phyloP scores from a whole-genome alignment of 1,140 invertebrate species.

The Drosophila kurseongensis region DNA sequence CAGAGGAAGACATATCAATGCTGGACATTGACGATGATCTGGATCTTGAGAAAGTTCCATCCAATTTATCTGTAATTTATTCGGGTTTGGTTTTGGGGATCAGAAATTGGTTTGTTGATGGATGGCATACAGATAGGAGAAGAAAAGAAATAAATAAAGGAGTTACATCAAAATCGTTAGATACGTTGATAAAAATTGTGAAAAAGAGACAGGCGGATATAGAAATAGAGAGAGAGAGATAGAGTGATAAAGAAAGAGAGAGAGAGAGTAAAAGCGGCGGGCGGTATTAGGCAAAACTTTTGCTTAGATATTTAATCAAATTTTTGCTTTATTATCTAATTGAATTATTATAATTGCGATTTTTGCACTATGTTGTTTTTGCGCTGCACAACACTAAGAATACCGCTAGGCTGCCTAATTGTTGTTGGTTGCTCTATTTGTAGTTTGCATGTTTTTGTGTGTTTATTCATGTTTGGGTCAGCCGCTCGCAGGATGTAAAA shows the following conservation, averaged over 20 bases:
- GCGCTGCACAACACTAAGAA: constrained; percentile 55
- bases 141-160: constrained; percentile 42
- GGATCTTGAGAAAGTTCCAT: constrained; percentile 97
- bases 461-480: constrained; percentile 15
- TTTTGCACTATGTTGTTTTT: constrained; percentile 32
- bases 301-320: constrained; percentile 55
- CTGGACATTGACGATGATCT: constrained; percentile 98
- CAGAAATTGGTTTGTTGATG: constrained; percentile 17
- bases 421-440: constrained; percentile 37
- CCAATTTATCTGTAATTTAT: constrained; percentile 93
- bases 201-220: constrained; percentile 49
- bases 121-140: constrained; percentile 43
- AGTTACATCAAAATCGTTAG: constrained; percentile 48
- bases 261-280: constrained; percentile 75
- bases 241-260: constrained; percentile 49
- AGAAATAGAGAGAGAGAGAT: constrained; percentile 40
- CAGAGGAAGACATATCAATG: constrained; percentile 97
- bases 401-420: constrained; percentile 62
- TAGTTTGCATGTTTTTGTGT: constrained; percentile 37
- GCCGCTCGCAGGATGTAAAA: constrained; percentile 16
- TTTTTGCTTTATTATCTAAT: constrained; percentile 46
- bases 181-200: constrained; percentile 33
- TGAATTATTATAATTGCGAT: constrained; percentile 31
- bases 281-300: constrained; percentile 80
- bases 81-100: constrained; percentile 29